Percentiles rank a stretch among this genome's conserved stretches.
Evolutionary conservation across 2,888 invertebrate species (phyloP).

Genomic region (Drosophila cracens): DNA sequence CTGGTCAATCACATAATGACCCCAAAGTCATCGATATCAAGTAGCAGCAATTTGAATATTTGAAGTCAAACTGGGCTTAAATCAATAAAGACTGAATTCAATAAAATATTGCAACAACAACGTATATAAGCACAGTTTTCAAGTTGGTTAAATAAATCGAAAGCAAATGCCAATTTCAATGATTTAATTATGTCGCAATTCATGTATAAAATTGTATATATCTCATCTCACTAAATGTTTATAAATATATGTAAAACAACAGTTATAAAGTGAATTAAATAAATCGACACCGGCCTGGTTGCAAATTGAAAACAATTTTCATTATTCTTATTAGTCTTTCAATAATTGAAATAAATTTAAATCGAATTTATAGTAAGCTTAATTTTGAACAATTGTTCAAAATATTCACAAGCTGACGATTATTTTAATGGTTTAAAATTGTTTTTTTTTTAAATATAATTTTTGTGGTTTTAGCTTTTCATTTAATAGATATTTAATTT

Average conservation of each 20-base stretch:
- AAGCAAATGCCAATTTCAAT: not conserved
- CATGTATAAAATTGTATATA: no score
- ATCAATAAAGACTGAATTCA: not conserved
- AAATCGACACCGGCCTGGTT: not conserved
- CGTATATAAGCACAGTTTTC: not conserved
- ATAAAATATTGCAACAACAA: not conserved
- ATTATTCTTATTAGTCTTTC: not conserved
- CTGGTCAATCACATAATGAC: constrained; percentile 21
- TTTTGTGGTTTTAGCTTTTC: no score
- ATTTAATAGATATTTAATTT: not conserved
- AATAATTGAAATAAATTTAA: not conserved
- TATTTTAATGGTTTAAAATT: no score
- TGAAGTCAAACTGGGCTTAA: not conserved
- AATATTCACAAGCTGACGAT: no score
- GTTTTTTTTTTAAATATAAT: no score
- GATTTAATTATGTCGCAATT: not conserved
- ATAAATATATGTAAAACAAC: not conserved
- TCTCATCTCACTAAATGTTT: not conserved
- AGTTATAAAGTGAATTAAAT: not conserved
- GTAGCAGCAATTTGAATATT: constrained; percentile 7
- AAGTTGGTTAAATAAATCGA: not conserved
- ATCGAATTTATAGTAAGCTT: not conserved
- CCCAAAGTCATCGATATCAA: constrained; percentile 18
- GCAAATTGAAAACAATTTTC: not conserved
- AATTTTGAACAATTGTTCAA: no score